Evolutionary conservation across 2,113 vertebrate genomes (phyloP).

Genomic region (Pseudopipra pipra): DNA sequence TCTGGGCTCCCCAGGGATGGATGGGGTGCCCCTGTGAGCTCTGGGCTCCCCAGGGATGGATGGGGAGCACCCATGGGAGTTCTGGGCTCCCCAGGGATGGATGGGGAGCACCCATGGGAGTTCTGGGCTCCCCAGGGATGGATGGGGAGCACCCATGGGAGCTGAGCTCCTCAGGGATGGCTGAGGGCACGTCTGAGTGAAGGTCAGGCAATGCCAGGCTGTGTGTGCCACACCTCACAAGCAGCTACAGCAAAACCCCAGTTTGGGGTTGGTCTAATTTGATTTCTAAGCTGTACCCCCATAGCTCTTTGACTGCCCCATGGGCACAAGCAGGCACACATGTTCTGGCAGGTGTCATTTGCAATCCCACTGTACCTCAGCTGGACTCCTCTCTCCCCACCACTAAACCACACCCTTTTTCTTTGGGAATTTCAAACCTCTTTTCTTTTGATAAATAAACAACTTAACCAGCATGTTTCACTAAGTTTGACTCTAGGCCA

Average conservation of each 20-base stretch:
- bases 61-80: no score
- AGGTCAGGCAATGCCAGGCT: background rate
- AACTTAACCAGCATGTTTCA: background rate
- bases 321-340: background rate
- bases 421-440: background rate
- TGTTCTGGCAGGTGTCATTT: background rate
- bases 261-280: background rate
- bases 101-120: no score
- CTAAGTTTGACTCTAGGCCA: background rate
- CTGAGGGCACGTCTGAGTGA: background rate
- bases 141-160: background rate
- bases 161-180: background rate
- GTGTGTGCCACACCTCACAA: background rate
- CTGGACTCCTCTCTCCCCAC: background rate
- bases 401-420: background rate
- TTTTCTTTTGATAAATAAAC: background rate
- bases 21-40: no score
- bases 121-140: no score
- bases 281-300: background rate
- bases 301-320: background rate
- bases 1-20: no score
- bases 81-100: no score
- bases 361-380: background rate
- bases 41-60: no score
- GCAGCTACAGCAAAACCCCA: background rate